These are phyloP conservation scores for Notiomystis cincta DNA, from an alignment of 2,113 vertebrate genomes.

Conservation along the genomic window DNA sequence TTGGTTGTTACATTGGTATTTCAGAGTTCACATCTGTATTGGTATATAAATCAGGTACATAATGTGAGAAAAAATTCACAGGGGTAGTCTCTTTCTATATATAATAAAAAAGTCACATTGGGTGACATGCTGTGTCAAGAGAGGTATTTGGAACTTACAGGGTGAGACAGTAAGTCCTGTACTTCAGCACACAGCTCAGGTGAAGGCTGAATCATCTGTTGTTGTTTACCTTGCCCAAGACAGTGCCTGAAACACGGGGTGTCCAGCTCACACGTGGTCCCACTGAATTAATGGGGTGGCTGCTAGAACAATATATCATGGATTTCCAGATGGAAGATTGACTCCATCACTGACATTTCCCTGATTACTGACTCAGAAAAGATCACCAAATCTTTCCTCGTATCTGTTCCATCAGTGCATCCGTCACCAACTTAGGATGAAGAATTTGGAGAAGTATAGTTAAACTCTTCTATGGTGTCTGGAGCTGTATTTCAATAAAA, in stretches of 20 bases:
- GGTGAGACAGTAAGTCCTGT: neutral
- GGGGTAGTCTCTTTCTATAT: neutral
- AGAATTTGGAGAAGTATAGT: neutral
- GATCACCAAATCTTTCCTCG: neutral
- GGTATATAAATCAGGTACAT: neutral
- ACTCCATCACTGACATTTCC: neutral
- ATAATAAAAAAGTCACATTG: neutral
- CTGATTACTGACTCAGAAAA: neutral
- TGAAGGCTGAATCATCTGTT: neutral
- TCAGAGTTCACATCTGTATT: neutral
- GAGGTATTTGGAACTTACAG: neutral
- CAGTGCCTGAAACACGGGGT: neutral
- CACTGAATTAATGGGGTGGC: neutral
- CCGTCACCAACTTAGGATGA: neutral
- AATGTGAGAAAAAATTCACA: neutral
- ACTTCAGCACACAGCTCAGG: neutral
- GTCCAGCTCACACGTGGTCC: neutral
- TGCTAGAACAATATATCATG: neutral
- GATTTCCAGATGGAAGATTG: conserved; percentile 4
- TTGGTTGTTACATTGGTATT: neutral
- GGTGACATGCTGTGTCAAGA: neutral
- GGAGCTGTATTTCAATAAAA: neutral
- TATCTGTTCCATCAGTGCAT: neutral
- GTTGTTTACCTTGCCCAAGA: neutral
- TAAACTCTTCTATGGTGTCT: neutral